Conservation (phyloP, 2,113 vertebrate genomes). For the Elephantulus edwardii region DNA sequence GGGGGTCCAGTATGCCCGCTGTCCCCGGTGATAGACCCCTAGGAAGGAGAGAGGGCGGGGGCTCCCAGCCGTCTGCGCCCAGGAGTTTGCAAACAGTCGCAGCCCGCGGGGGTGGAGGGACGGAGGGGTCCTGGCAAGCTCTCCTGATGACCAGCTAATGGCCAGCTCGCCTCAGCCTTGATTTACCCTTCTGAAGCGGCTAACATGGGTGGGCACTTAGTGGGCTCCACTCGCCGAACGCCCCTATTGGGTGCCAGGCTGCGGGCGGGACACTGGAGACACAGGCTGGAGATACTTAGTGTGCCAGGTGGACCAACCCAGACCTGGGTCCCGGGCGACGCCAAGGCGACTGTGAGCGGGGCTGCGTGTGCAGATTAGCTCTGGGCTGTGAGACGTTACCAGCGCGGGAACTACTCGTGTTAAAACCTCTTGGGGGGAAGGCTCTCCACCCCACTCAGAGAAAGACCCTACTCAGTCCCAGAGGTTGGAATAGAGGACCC, state of each 20-base stretch:
- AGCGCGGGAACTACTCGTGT: constrained; percentile 38
- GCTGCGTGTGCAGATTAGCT: neutral
- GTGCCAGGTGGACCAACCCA: neutral
- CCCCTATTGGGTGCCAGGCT: constrained; percentile 11
- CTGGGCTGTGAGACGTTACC: neutral
- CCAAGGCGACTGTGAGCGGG: neutral
- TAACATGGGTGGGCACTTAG: constrained; percentile 52
- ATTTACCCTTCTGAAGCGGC: neutral
- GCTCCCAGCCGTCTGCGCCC: neutral
- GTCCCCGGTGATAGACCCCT: constrained; percentile 60
- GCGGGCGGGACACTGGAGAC: neutral
- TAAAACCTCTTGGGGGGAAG: neutral
- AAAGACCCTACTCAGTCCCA: neutral
- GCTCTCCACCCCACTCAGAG: neutral
- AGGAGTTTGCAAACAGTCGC: constrained; percentile 66
- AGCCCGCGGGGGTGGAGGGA: neutral
- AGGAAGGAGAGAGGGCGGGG: neutral
- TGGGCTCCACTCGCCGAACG: neutral
- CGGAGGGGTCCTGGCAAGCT: neutral
- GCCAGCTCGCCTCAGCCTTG: neutral
- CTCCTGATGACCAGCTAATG: neutral
- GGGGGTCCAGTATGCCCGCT: neutral
- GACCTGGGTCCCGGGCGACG: neutral
- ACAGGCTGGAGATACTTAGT: neutral
- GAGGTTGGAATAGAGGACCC: neutral